A percentile compares a stretch with the other conserved stretches of the same genome.
Conservation (phyloP, 53 echinoderm and acorn worm genomes). For the Actinopyga echinites region DNA sequence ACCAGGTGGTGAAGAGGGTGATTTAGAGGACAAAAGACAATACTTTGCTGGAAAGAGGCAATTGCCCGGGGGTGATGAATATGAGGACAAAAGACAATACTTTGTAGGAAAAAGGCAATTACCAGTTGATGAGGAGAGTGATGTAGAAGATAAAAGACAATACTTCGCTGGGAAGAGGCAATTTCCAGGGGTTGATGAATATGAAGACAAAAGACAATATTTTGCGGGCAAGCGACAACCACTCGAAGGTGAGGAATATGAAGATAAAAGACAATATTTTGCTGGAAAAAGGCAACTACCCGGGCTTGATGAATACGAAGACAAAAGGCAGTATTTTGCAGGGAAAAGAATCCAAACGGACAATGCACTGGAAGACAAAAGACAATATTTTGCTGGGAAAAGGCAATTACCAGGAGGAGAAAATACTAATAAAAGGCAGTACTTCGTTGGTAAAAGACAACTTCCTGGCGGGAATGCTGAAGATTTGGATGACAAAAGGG, state of each 20-base stretch:
- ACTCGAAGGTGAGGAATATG: background rate
- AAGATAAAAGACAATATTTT: constrained; percentile 49
- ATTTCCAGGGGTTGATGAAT: background rate
- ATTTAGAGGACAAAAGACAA: constrained; percentile 25
- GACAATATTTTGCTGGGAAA: constrained; percentile 14
- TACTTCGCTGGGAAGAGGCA: constrained; percentile 28
- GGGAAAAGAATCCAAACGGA: background rate
- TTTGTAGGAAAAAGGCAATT: constrained; percentile 47
- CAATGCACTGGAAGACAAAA: constrained; percentile 7
- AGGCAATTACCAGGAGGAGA: background rate
- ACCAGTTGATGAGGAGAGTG: constrained; percentile 27
- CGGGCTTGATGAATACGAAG: background rate
- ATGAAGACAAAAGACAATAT: constrained; percentile 39
- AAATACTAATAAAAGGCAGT: constrained; percentile 40
- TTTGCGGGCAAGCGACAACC: background rate
- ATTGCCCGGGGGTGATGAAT: no score
- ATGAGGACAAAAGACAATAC: no score
- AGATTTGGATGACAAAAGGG: background rate
- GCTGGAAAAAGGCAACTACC: constrained; percentile 41
- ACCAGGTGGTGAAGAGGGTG: background rate
- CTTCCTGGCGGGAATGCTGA: background rate
- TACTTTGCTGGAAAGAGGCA: no score
- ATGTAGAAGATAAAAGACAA: constrained; percentile 40
- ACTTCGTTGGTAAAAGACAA: constrained; percentile 47
- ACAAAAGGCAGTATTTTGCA: no score